These are phyloP conservation scores for Hepsetus odoe DNA, from an alignment of 2,113 vertebrate species.

Conservation along the genomic window DNA sequence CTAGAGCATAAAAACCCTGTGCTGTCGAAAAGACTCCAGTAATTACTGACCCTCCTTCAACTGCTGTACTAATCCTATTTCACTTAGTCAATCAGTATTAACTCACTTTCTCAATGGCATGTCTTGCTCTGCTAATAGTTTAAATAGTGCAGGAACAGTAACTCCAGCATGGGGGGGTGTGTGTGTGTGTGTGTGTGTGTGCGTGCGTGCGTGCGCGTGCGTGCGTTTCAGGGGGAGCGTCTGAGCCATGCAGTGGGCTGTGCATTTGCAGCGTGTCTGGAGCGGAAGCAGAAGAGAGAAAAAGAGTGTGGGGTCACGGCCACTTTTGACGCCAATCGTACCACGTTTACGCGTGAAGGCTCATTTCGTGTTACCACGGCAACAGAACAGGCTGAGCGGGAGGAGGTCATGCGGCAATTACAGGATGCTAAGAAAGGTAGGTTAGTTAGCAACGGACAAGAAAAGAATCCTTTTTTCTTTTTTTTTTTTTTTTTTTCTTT, in stretches of 20 bases:
- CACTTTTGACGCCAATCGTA: conserved; percentile 97
- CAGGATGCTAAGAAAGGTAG: conserved; percentile 93
- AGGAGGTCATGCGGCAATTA: conserved; percentile 94
- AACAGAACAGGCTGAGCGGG: conserved; percentile 94
- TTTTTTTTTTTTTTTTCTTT: too few species aligned
- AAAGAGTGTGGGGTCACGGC: conserved; percentile 99
- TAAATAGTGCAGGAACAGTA: background rate
- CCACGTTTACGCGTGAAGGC: conserved; percentile 96
- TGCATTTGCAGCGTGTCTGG: conserved; percentile 95
- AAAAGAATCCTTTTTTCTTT: background rate
- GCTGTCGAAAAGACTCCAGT: background rate
- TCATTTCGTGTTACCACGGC: conserved; percentile 97
- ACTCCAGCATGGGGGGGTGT: background rate
- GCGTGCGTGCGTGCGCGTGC: background rate
- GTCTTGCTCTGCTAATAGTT: background rate
- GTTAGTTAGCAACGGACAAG: conserved; percentile 7
- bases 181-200: background rate
- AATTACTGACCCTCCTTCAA: background rate
- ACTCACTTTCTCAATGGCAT: background rate
- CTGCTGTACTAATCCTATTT: background rate
- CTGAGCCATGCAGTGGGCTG: conserved; percentile 97
- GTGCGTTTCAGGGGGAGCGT: conserved; percentile 85
- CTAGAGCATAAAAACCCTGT: background rate
- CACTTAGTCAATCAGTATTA: background rate
- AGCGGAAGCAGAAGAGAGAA: conserved; percentile 97